Conservation (phyloP, 2,797 vertebrate genomes). For the Todus mexicanus region DNA sequence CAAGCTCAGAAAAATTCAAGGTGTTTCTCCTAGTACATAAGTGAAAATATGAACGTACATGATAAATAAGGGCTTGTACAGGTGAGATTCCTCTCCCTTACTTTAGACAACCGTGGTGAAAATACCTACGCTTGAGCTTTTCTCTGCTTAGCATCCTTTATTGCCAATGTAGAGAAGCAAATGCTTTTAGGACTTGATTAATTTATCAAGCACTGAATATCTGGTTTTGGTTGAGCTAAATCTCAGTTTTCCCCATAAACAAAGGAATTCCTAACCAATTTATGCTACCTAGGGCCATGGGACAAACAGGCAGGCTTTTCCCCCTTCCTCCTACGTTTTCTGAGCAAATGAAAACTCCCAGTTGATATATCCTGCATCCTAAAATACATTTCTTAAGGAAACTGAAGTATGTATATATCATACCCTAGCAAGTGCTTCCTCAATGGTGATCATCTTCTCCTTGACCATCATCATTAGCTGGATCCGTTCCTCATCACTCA, state of each 20-base stretch:
- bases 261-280: not conserved
- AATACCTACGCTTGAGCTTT: not conserved
- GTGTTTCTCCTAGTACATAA: not conserved
- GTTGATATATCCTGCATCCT: not conserved
- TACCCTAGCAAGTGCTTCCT: slow-evolving; percentile 97
- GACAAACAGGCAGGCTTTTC: not conserved
- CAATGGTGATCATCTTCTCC: slow-evolving; percentile 99
- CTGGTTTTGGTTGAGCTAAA: not conserved
- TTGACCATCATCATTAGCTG: slow-evolving; percentile 99
- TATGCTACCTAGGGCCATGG: not conserved
- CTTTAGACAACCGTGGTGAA: not conserved
- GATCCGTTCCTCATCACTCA: slow-evolving; percentile 98
- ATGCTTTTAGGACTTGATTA: not conserved
- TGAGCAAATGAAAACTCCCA: not conserved
- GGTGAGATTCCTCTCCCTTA: not conserved
- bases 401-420: not conserved
- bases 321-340: not conserved
- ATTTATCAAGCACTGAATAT: not conserved
- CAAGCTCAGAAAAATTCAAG: not conserved
- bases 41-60: not conserved
- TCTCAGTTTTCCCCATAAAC: not conserved
- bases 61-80: not conserved
- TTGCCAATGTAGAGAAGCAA: not conserved
- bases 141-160: not conserved
- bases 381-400: not conserved